Percentiles rank a stretch among this genome's conserved stretches.
phyloP scores from a whole-genome alignment of 1,140 invertebrate genomes.

The Schlechtendalia chinensis region DNA sequence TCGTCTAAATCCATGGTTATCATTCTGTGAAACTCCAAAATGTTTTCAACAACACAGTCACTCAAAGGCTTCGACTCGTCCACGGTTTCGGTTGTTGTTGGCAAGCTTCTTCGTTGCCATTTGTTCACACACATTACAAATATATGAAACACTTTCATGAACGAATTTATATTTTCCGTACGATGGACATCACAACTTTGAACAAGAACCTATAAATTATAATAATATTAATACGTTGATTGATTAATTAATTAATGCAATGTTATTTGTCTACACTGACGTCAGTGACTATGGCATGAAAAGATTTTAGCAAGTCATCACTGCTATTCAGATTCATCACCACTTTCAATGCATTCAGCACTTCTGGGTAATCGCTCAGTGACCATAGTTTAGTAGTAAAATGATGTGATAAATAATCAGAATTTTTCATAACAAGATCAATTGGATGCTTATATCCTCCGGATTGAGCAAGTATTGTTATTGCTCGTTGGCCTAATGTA shows the following conservation, averaged over 20 bases:
- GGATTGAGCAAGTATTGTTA: conserved; percentile 4
- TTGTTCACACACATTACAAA: conserved; percentile 63
- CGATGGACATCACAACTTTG: conserved; percentile 63
- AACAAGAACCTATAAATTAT: conserved; percentile 58
- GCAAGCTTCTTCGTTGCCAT: conserved; percentile 56
- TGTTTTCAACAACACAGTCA: conserved; percentile 14
- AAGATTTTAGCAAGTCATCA: conserved; percentile 29
- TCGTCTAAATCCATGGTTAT: neutral
- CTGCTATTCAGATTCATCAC: conserved; percentile 11
- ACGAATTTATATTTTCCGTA: conserved; percentile 60
- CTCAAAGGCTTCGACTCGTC: neutral
- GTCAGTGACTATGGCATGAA: conserved; percentile 17
- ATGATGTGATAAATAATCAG: conserved; percentile 42
- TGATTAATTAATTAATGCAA: too few relatives aligned
- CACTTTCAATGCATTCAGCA: conserved; percentile 33
- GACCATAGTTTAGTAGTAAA: conserved; percentile 23
- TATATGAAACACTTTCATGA: conserved; percentile 65
- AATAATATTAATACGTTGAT: neutral
- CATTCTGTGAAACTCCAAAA: conserved; percentile 21
- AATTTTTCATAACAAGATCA: conserved; percentile 17
- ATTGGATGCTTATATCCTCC: conserved; percentile 6
- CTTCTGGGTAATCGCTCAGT: conserved; percentile 7
- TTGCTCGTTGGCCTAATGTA: conserved; percentile 19
- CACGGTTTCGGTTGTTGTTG: neutral
- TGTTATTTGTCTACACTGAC: neutral